Evolutionary conservation across 2,797 vertebrate species (phyloP), one percentile per base, ranked within the genome.

Genomic region (Cossypha niveicapilla): DNA sequence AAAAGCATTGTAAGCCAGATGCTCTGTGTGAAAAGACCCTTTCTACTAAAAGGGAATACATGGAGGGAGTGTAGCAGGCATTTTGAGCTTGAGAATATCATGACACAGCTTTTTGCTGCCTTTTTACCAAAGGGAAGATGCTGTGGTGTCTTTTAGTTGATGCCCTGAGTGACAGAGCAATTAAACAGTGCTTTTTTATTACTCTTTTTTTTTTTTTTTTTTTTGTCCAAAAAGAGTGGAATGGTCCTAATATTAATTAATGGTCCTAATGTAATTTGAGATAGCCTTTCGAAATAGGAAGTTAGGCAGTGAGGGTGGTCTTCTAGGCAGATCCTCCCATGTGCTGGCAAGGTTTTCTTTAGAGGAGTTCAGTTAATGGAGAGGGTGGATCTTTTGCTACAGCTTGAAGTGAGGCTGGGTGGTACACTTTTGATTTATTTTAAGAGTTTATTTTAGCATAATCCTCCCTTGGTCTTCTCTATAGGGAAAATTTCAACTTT

Each of bases 401-500:
- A 47, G 30, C 89, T 78, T 83, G 89, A 90, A 87, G n/a, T 39
- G 24, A 57, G 42, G 67, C 41, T 71, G 90, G 86, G 61, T 25
- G 81, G 86, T 91, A 91, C 65, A 51, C 54, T 51, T 12, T 77
- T 45, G 62, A 53, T 83, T 86, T 87, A 79, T 83, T 91, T 88
- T 78, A 73, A 74, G 92, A 95, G 86, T 81, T 74, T 62, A 60
- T 91, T 92, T 71, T 88, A 61, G 65, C 28, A 23, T 90, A 86
- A 78, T 72, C 51, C 39, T 82, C 47, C 11, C 87, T 94, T 90
- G 58, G 84, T 83, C 48, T 90, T 92, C 89, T 37, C 54, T 80
- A 50, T 66, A 96, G 92, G 81, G 94, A 91, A 85, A 85, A 80
- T 75, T 96, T 93, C 50, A 91, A 22, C 96, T 96, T 95, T 92